phyloP scores from a whole-genome alignment of 2,113 vertebrate species.

The Cyphomyrus plagiostoma region DNA sequence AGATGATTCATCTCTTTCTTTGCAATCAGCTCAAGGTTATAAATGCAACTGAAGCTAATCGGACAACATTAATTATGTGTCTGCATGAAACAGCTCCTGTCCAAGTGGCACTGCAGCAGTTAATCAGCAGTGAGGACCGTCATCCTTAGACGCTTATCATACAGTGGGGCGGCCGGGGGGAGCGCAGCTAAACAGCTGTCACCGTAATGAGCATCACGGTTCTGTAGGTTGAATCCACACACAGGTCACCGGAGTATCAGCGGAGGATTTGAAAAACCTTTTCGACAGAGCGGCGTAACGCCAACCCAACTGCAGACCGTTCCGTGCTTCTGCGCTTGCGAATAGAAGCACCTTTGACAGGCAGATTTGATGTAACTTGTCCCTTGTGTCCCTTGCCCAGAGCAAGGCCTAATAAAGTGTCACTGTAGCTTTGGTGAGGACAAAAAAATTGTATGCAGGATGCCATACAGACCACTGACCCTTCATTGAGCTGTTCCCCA shows the following conservation, averaged over 20 bases:
- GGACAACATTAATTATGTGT: background rate
- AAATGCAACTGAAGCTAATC: background rate
- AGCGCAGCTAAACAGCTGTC: slow-evolving; percentile 12
- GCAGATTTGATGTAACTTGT: background rate
- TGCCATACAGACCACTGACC: background rate
- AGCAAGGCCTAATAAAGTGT: slow-evolving; percentile 10
- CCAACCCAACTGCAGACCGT: background rate
- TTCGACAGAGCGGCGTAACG: background rate
- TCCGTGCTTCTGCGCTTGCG: background rate
- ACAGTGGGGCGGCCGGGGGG: background rate
- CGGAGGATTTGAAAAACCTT: slow-evolving; percentile 1
- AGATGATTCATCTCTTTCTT: background rate
- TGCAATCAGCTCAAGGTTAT: background rate
- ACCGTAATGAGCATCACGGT: background rate
- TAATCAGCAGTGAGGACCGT: background rate
- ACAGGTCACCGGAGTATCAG: background rate
- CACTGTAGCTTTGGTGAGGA: background rate
- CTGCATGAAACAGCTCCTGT: background rate
- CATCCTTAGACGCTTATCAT: background rate
- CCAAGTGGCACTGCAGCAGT: background rate
- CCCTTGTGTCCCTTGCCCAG: background rate
- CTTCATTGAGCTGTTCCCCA: background rate
- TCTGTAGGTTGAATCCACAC: background rate
- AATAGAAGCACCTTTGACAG: slow-evolving; percentile 1
- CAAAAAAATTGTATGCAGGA: background rate